Evolutionary conservation across 1,140 invertebrate genomes (phyloP).

Genomic region (Pogonomyrmex barbatus): DNA sequence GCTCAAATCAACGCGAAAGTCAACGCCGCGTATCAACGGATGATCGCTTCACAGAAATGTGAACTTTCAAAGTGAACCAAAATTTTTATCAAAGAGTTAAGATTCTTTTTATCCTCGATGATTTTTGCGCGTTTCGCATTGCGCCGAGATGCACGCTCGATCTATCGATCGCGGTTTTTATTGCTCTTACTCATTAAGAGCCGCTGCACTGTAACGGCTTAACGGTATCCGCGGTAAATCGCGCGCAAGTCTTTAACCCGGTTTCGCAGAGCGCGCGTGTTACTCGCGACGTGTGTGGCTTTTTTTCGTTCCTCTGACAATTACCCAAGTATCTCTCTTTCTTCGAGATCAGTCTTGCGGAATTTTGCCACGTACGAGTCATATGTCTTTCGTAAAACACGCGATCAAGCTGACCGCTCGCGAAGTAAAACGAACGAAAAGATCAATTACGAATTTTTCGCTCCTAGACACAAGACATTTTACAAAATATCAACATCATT

Average conservation of each 20-base stretch:
- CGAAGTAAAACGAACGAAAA: not conserved
- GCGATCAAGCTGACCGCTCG: not conserved
- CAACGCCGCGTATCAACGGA: not conserved
- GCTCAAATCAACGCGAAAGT: not conserved
- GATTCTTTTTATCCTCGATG: not conserved
- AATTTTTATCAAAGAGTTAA: not conserved
- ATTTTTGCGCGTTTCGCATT: not conserved
- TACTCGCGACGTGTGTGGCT: constrained; percentile 22
- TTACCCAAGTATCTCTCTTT: constrained; percentile 19
- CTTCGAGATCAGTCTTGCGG: not conserved
- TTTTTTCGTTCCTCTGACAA: constrained; percentile 43
- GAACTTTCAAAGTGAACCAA: not conserved
- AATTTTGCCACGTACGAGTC: constrained; percentile 8
- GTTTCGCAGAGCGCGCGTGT: constrained; percentile 46
- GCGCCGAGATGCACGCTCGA: not conserved
- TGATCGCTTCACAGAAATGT: not conserved
- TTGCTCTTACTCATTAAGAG: constrained; percentile 58
- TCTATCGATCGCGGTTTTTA: constrained; percentile 43
- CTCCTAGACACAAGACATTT: not conserved
- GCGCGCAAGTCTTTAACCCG: constrained; percentile 66
- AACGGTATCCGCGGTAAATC: constrained; percentile 67
- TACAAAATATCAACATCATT: not conserved
- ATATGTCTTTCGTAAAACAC: not conserved
- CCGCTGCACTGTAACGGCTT: constrained; percentile 47
- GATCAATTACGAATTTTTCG: not conserved